Evolutionary conservation across 2,797 vertebrate genomes (phyloP).

Genomic region (Molossus molossus): DNA sequence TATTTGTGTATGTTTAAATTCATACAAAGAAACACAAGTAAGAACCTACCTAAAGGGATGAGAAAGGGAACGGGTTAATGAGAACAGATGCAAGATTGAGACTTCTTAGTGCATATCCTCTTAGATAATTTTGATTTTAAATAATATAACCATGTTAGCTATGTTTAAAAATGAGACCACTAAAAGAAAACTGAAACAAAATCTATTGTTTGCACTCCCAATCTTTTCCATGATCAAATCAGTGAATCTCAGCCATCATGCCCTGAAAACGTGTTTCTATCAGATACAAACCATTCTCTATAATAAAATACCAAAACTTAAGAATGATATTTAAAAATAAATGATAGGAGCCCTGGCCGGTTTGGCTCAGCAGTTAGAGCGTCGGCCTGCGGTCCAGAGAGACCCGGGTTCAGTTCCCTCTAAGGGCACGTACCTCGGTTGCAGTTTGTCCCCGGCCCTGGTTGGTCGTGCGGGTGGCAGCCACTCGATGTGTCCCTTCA

Average conservation of each 20-base stretch:
- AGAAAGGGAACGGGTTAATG: background rate
- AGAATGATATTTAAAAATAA: background rate
- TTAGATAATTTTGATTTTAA: background rate
- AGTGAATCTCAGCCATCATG: background rate
- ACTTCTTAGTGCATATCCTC: background rate
- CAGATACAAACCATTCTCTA: slow-evolving; percentile 12
- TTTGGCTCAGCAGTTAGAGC: too few relatives aligned
- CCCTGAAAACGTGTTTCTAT: slow-evolving; percentile 41
- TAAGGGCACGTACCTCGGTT: too few relatives aligned
- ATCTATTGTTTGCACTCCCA: background rate
- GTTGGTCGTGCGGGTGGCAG: too few relatives aligned
- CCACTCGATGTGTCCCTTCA: too few relatives aligned
- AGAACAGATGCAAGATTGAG: background rate
- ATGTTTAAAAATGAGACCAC: background rate
- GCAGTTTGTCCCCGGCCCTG: too few relatives aligned
- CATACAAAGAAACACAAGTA: slow-evolving; percentile 26
- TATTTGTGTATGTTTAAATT: background rate
- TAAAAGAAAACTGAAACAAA: slow-evolving; percentile 57
- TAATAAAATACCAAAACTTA: slow-evolving; percentile 60
- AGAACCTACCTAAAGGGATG: background rate
- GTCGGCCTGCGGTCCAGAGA: too few relatives aligned
- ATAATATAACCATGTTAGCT: background rate
- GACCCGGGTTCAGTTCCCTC: too few relatives aligned
- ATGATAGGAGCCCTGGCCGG: background rate
- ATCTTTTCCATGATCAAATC: background rate